phyloP scores from a whole-genome alignment of 1,140 invertebrate genomes.

The Papilio aristodemus region DNA sequence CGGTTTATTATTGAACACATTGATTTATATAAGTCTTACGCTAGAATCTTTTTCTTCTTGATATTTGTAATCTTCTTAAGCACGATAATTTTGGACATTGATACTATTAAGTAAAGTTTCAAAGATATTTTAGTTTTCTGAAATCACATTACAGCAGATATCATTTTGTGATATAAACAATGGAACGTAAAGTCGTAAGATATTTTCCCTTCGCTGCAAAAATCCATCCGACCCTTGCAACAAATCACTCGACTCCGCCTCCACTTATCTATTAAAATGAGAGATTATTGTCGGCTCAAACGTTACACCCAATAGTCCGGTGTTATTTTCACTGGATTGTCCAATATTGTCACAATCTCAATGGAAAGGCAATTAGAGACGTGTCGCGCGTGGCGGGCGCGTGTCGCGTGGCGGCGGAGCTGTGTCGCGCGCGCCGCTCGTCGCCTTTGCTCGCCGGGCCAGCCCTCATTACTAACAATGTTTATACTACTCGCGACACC shows the following conservation, averaged over 20 bases:
- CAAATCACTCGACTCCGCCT: slow-evolving; percentile 74
- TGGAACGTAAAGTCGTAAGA: not conserved
- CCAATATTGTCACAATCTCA: slow-evolving; percentile 76
- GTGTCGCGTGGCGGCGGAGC: slow-evolving; percentile 52
- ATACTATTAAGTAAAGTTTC: not conserved
- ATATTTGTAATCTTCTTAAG: no score
- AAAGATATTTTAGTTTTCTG: not conserved
- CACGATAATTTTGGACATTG: no score
- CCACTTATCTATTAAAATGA: slow-evolving; percentile 80
- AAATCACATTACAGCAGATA: not conserved
- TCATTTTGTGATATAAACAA: not conserved
- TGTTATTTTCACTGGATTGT: slow-evolving; percentile 79
- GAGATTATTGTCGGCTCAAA: slow-evolving; percentile 73
- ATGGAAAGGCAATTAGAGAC: slow-evolving; percentile 75
- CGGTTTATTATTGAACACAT: no score
- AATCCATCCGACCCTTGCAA: slow-evolving; percentile 43
- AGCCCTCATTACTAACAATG: slow-evolving; percentile 58
- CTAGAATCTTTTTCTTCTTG: no score
- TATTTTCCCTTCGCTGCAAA: slow-evolving; percentile 25
- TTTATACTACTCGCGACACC: slow-evolving; percentile 65
- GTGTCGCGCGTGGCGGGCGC: slow-evolving; percentile 71
- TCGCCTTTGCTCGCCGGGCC: slow-evolving; percentile 39
- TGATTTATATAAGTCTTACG: no score
- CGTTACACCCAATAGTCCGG: slow-evolving; percentile 59
- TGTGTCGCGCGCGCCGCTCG: slow-evolving; percentile 41